Conservation (phyloP, 1,140 invertebrate genomes). For the Propsilocerus akamusi region DNA sequence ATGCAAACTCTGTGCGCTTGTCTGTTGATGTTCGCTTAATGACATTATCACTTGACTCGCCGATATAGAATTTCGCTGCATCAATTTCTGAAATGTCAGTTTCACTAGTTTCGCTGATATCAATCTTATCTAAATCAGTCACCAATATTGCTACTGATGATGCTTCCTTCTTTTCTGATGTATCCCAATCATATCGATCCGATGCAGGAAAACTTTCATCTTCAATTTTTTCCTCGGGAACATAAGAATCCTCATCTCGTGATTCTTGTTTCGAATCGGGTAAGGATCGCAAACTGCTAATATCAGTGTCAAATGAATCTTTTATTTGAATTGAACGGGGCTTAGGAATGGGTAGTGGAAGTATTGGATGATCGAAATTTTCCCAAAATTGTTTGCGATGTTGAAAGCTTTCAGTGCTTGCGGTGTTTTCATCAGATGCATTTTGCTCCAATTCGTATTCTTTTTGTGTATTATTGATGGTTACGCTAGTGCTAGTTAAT, state of each 20-base stretch:
- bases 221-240: background rate
- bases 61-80: conserved; percentile 20
- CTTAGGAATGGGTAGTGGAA: background rate
- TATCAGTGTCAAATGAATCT: conserved; percentile 5
- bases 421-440: background rate
- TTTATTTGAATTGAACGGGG: background rate
- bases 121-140: conserved; percentile 1
- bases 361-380: background rate
- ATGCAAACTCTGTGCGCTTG: conserved; percentile 2
- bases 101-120: background rate
- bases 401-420: conserved; percentile 1
- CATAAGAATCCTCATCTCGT: conserved; percentile 1
- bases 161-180: background rate
- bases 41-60: conserved; percentile 21
- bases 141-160: background rate
- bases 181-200: conserved; percentile 1
- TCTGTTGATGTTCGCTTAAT: conserved; percentile 17
- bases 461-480: background rate
- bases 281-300: conserved; percentile 4
- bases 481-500: background rate
- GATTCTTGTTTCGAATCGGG: background rate
- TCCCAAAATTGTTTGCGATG: conserved; percentile 5
- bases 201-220: conserved; percentile 6
- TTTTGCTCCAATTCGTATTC: conserved; percentile 7
- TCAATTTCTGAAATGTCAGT: background rate